Evolutionary conservation across 2,113 vertebrate genomes (phyloP).

Genomic region (Chionodraco myersi): DNA sequence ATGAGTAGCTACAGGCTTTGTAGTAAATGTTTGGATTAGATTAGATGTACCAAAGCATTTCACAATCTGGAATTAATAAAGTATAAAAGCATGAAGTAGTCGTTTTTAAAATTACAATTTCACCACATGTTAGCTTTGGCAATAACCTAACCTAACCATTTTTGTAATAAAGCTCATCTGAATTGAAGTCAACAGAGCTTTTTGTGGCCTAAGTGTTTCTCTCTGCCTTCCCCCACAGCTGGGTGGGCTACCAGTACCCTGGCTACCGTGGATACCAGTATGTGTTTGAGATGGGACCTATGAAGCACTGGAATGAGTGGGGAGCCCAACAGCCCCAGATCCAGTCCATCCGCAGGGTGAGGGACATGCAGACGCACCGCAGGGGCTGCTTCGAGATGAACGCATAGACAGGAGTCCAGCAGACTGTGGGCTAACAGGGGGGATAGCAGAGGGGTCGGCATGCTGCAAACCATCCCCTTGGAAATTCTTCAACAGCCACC

Average conservation of each 20-base stretch:
- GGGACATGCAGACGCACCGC: conserved; percentile 87
- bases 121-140: too few relatives aligned
- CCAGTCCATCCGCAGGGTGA: conserved; percentile 87
- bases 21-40: too few relatives aligned
- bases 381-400: conserved; percentile 85
- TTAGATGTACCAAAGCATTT: too few relatives aligned
- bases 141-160: too few relatives aligned
- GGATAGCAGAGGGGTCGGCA: conserved; percentile 30
- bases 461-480: conserved; percentile 51
- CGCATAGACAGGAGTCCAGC: conserved; percentile 59
- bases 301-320: conserved; percentile 90
- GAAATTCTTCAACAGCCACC: conserved; percentile 52
- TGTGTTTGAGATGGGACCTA: conserved; percentile 83
- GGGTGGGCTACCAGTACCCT: conserved; percentile 90
- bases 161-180: too few relatives aligned
- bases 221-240: conserved; percentile 69
- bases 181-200: not conserved
- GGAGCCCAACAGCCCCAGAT: conserved; percentile 86
- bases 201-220: conserved; percentile 3
- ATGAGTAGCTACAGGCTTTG: too few relatives aligned
- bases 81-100: too few relatives aligned
- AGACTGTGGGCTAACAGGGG: conserved; percentile 42
- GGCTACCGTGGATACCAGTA: conserved; percentile 89
- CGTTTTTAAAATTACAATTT: too few relatives aligned
- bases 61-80: too few relatives aligned